Base-by-base conservation (phyloP, 2,888 invertebrate species). In the Zygogramma bicolorata region DNA sequence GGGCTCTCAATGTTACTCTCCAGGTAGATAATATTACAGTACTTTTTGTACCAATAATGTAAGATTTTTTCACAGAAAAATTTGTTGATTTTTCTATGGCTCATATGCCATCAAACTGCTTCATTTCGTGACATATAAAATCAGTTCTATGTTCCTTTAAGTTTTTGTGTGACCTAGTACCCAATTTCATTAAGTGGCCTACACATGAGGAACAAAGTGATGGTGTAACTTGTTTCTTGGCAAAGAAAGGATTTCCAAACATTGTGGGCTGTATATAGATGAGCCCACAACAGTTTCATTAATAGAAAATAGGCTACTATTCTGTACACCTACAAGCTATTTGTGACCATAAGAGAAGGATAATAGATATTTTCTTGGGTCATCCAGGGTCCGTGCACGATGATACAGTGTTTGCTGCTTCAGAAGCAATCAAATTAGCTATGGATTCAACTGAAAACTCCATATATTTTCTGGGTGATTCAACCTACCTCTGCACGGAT, bases 381-480 rank as follows among this genome's bases (percentile, higher is more conserved):
- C 22, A 53, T 53, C 53, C 53, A 20, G 20, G 53, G 53, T 53
- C 53, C 18, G 22, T 53, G 53, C 53, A 53, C 22, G 53, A 53
- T 53, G 53, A 20, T 22, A 53, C 22, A 53, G 53, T 53, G 3
- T 3, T 20, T 53, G 53, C 53, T 20, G 18, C 18, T 20, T 53
- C 53, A 53, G 53, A 53, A 20, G 53, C 53, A 53, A 3, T 53
- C 1, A 20, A 13, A 53, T 10, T 53, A 5, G 2, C 53, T 53
- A 20, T 20, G n/a, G n/a, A n/a, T n/a, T n/a, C n/a, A n/a, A n/a
- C n/a, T n/a, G n/a, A n/a, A n/a, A n/a, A n/a, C n/a, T n/a, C n/a
- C n/a, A n/a, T n/a, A n/a, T n/a, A n/a, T n/a, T n/a, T n/a, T n/a
- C n/a, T n/a, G n/a, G n/a, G n/a, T n/a, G n/a, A n/a, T n/a, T n/a